Conservation (phyloP, 2,888 invertebrate species). For the Chalcosyrphus nemorum region DNA sequence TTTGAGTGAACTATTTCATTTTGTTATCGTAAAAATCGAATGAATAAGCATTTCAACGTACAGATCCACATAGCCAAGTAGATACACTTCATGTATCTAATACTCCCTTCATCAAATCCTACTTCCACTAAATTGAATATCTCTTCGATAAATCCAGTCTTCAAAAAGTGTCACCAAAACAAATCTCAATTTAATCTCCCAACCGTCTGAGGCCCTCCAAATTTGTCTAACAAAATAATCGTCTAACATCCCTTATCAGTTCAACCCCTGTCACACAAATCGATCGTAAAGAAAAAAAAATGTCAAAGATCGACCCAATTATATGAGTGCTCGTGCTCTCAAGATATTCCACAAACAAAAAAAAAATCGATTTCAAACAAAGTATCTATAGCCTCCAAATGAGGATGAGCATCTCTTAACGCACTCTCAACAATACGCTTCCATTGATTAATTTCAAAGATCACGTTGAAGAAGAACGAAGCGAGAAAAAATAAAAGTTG, state of each 20-base stretch:
- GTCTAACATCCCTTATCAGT: background rate
- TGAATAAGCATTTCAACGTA: no score
- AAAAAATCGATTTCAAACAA: slow-evolving; percentile 4
- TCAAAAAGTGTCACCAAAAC: no score
- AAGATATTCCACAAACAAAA: background rate
- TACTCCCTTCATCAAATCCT: no score
- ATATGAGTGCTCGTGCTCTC: background rate
- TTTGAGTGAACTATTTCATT: no score
- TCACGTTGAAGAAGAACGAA: background rate
- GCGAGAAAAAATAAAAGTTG: background rate
- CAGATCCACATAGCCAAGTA: no score
- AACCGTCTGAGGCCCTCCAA: background rate
- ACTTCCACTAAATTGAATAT: no score
- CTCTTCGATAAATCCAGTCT: no score
- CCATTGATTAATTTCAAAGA: slow-evolving; percentile 32
- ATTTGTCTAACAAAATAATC: background rate
- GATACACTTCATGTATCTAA: no score
- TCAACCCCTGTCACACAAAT: slow-evolving; percentile 19
- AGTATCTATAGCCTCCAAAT: background rate
- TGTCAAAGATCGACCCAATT: slow-evolving; percentile 67
- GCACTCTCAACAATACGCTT: slow-evolving; percentile 22
- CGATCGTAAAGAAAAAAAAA: slow-evolving; percentile 22
- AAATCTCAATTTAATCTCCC: background rate
- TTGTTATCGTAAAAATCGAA: no score
- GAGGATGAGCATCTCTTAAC: background rate